A percentile compares a stretch with the other conserved stretches of the same genome.
Conservation (phyloP, 2,113 vertebrate genomes). For the Aegithalos caudatus region DNA sequence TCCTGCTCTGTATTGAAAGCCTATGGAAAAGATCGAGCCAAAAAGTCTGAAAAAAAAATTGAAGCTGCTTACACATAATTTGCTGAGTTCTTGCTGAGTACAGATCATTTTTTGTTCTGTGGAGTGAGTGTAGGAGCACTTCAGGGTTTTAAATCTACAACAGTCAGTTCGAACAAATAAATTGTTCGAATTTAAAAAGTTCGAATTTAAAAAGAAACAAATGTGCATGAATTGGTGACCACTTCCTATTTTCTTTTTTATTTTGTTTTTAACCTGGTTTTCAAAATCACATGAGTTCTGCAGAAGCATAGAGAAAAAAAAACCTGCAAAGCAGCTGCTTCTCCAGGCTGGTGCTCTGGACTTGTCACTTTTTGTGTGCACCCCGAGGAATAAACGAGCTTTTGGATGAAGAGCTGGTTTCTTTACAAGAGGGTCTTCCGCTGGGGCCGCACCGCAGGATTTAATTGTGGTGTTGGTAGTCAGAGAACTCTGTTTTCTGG, state of each 20-base stretch:
- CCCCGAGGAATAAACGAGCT: neutral
- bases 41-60: neutral
- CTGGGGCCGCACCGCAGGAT: neutral
- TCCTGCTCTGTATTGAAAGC: neutral
- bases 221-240: too few species aligned
- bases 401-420: neutral
- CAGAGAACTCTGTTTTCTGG: neutral
- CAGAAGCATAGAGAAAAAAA: neutral
- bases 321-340: neutral
- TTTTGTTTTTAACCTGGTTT: neutral
- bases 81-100: neutral
- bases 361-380: neutral
- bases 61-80: neutral
- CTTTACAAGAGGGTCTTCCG: neutral
- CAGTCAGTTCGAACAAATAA: neutral
- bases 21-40: neutral
- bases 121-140: neutral
- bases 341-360: neutral
- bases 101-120: neutral
- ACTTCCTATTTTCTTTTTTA: too few species aligned
- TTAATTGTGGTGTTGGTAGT: neutral
- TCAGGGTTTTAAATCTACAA: neutral
- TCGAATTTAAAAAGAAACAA: too few species aligned
- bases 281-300: neutral
- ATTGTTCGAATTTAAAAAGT: too few species aligned